Evolutionary conservation across 2,888 invertebrate genomes (phyloP).

Genomic region (Glaucopsyche alexis): DNA sequence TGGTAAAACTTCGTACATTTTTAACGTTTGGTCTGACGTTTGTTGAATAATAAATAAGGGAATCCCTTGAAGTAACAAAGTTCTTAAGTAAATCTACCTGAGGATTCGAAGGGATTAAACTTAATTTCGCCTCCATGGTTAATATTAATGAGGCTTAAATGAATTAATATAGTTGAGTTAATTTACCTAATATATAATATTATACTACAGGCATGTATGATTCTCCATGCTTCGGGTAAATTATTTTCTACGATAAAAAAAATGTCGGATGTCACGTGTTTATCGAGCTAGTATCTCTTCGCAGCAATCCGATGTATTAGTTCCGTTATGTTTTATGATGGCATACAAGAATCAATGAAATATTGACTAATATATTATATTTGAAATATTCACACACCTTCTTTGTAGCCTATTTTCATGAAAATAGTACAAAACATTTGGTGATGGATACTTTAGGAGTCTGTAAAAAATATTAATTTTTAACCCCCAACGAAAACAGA

Average conservation of each 20-base stretch:
- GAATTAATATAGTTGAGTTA: background rate
- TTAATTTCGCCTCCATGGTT: background rate
- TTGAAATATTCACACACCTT: background rate
- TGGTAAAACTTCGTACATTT: slow-evolving; percentile 27
- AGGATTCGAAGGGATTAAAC: slow-evolving; percentile 5
- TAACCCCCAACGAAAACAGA: too few relatives aligned
- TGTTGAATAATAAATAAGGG: slow-evolving; percentile 20
- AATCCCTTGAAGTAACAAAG: slow-evolving; percentile 11
- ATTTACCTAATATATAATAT: too few relatives aligned
- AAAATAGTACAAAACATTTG: too few relatives aligned
- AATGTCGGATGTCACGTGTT: too few relatives aligned
- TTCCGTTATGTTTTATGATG: background rate
- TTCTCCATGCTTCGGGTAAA: too few relatives aligned
- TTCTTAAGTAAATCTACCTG: background rate
- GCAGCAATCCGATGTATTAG: background rate
- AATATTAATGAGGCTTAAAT: background rate
- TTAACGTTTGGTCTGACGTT: slow-evolving; percentile 11
- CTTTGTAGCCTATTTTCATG: background rate
- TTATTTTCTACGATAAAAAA: too few relatives aligned
- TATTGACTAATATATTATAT: background rate
- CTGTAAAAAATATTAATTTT: too few relatives aligned
- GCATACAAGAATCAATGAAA: background rate
- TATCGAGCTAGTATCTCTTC: background rate
- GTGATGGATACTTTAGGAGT: too few relatives aligned
- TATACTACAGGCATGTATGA: too few relatives aligned